Base-by-base conservation (phyloP, 37 sponge, comb jelly and placozoan genomes). In the Amphimedon queenslandica region DNA sequence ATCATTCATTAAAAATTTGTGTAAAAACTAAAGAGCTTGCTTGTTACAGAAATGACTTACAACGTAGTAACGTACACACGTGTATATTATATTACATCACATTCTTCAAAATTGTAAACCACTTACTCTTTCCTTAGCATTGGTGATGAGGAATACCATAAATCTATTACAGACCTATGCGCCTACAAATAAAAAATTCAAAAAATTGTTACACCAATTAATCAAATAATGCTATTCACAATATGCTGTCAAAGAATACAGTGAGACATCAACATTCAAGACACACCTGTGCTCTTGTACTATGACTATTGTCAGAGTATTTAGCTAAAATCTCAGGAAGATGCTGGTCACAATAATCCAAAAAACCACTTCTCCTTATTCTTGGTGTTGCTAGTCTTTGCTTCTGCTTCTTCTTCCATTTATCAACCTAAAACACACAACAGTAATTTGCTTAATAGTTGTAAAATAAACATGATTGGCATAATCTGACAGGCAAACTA, bases 361-460 rank as follows among this genome's bases (percentile, higher is more conserved):
- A 61, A 66, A 89, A 89, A 42, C 64, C 85, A 33, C 80, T 60
- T 10, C 11, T 64, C 34, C 63, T 75, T 8, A 71, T 53, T 41
- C 55, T 68, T 16, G 72, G 4, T 3, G 24, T 32, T 0, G 1
- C 1, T 23, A 5, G 0, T 23, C 18, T 25, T 16, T 0, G 24
- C 16, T 63, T 74, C 63, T 75, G 64, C 40, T 74, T 79, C 58
- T 32, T 47, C 28, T 6, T 24, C 89, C 89, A 88, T 20, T 43
- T 78, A 47, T 78, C 71, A 25, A 88, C 25, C 88, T 88, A 67
- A 38, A 77, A 47, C n/a, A n/a, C n/a, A n/a, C n/a, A n/a, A n/a
- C n/a, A n/a, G n/a, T n/a, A n/a, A n/a, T n/a, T n/a, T n/a, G n/a
- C n/a, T n/a, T n/a, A n/a, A n/a, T n/a, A n/a, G n/a, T n/a, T n/a